A percentile compares a stretch with the other conserved stretches of the same genome.
These are phyloP conservation scores for Isurus oxyrinchus DNA, from an alignment of 2,113 vertebrate species.

Conservation along the genomic window DNA sequence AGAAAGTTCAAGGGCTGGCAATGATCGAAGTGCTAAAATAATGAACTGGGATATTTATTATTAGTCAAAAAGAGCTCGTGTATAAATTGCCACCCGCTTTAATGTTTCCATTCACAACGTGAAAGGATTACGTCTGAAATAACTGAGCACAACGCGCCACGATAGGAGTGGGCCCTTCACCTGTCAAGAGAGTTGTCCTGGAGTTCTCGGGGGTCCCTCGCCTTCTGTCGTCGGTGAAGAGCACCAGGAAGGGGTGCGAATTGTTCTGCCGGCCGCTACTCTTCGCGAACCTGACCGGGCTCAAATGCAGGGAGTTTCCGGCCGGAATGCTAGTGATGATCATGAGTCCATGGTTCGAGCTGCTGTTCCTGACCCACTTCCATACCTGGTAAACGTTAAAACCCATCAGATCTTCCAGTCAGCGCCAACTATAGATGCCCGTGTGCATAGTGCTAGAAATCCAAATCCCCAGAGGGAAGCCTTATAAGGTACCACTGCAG, in stretches of 20 bases:
- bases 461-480: not conserved
- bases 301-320: slow-evolving; percentile 47
- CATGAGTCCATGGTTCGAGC: slow-evolving; percentile 59
- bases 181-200: not conserved
- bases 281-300: slow-evolving; percentile 41
- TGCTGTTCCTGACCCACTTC: slow-evolving; percentile 60
- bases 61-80: not conserved
- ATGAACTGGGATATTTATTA: not conserved
- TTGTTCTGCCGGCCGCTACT: slow-evolving; percentile 37
- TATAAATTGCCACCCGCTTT: not conserved
- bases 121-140: not conserved
- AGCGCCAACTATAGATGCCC: not conserved
- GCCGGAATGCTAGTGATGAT: slow-evolving; percentile 52
- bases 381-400: slow-evolving; percentile 53
- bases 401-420: too few relatives aligned
- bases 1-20: not conserved
- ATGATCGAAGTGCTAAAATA: not conserved
- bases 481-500: not conserved
- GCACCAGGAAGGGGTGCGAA: slow-evolving; percentile 59
- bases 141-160: not conserved
- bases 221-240: slow-evolving; percentile 64
- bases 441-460: not conserved
- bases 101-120: not conserved
- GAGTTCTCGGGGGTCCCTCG: not conserved
- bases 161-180: not conserved